phyloP scores from a whole-genome alignment of 2,113 vertebrate genomes.

The Marcusenius ussheri region DNA sequence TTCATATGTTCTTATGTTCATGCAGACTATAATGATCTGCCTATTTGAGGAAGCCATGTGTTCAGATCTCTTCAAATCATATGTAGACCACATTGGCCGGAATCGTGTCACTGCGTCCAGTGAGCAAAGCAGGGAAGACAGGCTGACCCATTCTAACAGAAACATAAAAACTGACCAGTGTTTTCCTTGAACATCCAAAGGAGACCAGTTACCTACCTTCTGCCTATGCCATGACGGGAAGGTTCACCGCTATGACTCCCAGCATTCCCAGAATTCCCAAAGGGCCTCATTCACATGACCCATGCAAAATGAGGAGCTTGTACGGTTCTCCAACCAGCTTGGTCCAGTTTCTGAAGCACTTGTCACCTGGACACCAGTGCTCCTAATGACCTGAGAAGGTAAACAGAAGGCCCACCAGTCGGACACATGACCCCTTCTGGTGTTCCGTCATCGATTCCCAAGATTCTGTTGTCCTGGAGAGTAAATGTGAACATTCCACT shows the following conservation, averaged over 20 bases:
- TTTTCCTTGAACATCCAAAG: background rate
- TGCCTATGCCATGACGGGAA: background rate
- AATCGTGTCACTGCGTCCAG: background rate
- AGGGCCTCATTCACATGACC: background rate
- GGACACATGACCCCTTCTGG: background rate
- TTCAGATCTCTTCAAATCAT: background rate
- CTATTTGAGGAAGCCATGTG: background rate
- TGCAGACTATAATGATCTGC: background rate
- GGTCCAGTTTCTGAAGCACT: background rate
- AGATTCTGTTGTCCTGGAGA: slow-evolving; percentile 36
- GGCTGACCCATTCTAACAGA: background rate
- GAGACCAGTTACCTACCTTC: background rate
- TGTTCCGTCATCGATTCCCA: background rate
- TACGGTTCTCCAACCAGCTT: background rate
- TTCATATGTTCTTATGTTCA: background rate
- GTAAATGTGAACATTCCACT: slow-evolving; percentile 52
- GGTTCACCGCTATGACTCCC: background rate
- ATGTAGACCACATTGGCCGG: background rate
- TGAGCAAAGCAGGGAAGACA: background rate
- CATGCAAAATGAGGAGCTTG: background rate
- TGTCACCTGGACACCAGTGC: slow-evolving; percentile 5
- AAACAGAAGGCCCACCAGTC: background rate
- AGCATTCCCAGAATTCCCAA: background rate
- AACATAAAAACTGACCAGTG: background rate
- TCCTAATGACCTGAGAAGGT: background rate